Base-by-base conservation (phyloP, 2,888 invertebrate species). In the Nomada fucata region DNA sequence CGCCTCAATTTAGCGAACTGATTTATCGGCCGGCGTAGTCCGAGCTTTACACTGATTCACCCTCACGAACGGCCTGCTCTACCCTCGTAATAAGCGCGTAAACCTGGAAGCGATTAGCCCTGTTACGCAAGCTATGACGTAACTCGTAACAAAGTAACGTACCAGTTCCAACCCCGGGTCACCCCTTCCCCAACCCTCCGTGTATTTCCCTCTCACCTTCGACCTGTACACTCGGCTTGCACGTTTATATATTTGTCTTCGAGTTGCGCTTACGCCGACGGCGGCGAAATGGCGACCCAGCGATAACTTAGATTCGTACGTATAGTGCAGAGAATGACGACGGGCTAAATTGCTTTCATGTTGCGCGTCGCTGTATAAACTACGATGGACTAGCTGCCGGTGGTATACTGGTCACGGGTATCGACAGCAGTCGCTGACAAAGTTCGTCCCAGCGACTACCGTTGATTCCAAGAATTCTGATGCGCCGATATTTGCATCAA, bases 231-330 rank as follows among this genome's bases (percentile, higher is more conserved):
- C 64, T 36, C 42, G 29, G 20, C 44, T 53, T 42, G 13, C 76
- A 44, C 71, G 72, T 68, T 87, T 64, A 59, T 69, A 59, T 82
- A 73, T 84, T 84, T 78, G 76, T 80, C 76, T 64, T 63, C 63
- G 57, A 74, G 78, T 76, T 72, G 59, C 59, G 77, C 65, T 79
- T 73, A 63, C 44, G 73, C 73, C 79, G 44, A 20, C 74, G 15
- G 23, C 60, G 52, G n/a, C 26, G 36, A 76, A 73, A 77, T 53
- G 63, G 60, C 77, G 61, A 26, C 69, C 83, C 83, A 67, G 79
- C 59, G 23, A n/a, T 36, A 86, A 87, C 82, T 90, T 86, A 79
- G 84, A 86, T 83, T 88, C 86, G 89, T 26, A 90, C 89, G 82
- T 87, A 86, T 89, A 89, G 86, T 70, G 79, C 75, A 36, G 36